Conservation (phyloP, 2,797 vertebrate species). For the Helostoma temminkii region DNA sequence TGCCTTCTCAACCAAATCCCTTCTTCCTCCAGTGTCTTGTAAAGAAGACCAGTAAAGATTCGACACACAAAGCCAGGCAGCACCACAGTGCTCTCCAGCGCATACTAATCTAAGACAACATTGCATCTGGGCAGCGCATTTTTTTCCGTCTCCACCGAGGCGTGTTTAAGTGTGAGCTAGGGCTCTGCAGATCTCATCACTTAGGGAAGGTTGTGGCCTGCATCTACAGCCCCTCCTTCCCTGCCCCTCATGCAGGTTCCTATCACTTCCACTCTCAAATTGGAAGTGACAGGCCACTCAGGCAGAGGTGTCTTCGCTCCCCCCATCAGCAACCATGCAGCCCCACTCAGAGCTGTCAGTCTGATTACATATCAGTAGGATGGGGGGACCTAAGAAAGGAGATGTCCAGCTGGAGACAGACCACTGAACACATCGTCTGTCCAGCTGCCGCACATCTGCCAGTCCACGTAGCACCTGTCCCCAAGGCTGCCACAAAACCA, state of each 20-base stretch:
- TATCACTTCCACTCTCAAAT: conserved; percentile 76
- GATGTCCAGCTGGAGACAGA: conserved; percentile 77
- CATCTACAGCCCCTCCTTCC: conserved; percentile 36
- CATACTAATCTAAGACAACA: conserved; percentile 76
- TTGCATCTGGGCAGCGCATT: conserved; percentile 54
- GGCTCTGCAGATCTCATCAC: conserved; percentile 74
- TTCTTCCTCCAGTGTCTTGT: conserved; percentile 33
- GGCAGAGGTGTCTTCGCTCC: conserved; percentile 72
- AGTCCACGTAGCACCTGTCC: conserved; percentile 64
- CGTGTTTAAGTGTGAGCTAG: conserved; percentile 65
- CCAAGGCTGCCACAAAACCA: conserved; percentile 56
- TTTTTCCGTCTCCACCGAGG: conserved; percentile 54
- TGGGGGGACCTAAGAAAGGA: conserved; percentile 62
- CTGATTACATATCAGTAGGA: conserved; percentile 81
- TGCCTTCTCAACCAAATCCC: conserved; percentile 14
- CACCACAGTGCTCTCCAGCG: conserved; percentile 44
- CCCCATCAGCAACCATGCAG: conserved; percentile 75
- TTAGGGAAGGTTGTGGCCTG: conserved; percentile 65
- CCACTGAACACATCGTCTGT: conserved; percentile 72
- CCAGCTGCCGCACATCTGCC: conserved; percentile 75
- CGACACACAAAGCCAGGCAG: conserved; percentile 53
- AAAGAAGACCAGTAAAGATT: conserved; percentile 63
- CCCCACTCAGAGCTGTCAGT: conserved; percentile 76
- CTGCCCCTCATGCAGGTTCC: conserved; percentile 62
- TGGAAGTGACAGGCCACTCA: conserved; percentile 85